Percentiles rank a stretch among this genome's conserved stretches.
Evolutionary conservation across 1,140 invertebrate species (phyloP).

Genomic region (Batillaria attramentaria): DNA sequence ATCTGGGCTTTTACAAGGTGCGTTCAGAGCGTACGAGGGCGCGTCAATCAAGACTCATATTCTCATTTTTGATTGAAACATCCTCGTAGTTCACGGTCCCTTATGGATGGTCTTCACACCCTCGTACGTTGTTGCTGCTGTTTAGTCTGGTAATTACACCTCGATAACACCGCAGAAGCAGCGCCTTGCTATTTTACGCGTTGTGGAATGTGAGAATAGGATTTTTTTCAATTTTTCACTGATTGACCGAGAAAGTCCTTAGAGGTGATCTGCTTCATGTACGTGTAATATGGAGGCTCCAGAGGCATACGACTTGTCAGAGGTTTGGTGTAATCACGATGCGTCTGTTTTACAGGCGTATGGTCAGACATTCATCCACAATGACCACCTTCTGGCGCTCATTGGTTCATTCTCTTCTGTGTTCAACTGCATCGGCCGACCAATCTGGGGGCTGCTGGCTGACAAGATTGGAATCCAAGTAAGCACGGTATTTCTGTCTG

Average conservation of each 20-base stretch:
- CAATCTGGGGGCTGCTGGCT: conserved; percentile 71
- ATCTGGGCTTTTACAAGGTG: conserved; percentile 39
- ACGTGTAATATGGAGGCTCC: too few relatives aligned
- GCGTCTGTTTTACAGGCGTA: conserved; percentile 67
- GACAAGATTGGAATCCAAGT: conserved; percentile 69
- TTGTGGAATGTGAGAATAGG: background rate
- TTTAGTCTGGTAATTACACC: too few relatives aligned
- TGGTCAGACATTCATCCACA: conserved; percentile 71
- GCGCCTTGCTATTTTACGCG: background rate
- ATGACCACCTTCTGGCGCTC: conserved; percentile 72
- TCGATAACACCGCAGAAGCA: background rate
- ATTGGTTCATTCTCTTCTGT: conserved; percentile 71
- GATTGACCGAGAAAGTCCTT: too few relatives aligned
- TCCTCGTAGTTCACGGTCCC: background rate
- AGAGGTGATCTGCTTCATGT: too few relatives aligned
- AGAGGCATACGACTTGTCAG: too few relatives aligned
- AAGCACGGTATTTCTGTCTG: too few relatives aligned
- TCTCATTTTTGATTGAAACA: background rate
- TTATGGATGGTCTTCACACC: background rate
- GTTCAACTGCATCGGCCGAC: conserved; percentile 71
- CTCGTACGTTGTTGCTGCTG: background rate
- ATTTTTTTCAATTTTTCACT: too few relatives aligned
- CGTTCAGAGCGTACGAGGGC: background rate
- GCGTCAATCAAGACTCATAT: background rate
- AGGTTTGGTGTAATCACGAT: too few relatives aligned